Conservation (phyloP, 2,888 invertebrate genomes). For the Marasmarcha lunaedactyla region DNA sequence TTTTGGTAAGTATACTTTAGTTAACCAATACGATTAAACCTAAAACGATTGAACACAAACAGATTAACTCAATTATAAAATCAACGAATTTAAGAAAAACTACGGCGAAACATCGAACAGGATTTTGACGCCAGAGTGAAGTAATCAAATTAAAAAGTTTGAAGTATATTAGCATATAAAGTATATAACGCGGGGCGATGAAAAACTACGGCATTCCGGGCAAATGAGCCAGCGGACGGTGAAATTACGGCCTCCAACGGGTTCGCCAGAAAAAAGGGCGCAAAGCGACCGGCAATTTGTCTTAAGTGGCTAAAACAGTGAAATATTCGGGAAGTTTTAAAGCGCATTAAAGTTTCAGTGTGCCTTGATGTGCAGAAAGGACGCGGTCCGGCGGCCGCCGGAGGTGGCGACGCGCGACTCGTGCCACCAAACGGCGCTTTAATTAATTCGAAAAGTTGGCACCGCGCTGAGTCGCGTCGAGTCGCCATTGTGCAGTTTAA, state of each 20-base stretch:
- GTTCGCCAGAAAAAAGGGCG: conserved; percentile 29
- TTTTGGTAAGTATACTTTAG: too few relatives aligned
- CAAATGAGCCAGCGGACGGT: conserved; percentile 34
- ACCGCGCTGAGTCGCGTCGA: conserved; percentile 8
- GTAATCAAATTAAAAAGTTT: too few relatives aligned
- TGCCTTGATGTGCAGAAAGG: conserved; percentile 33
- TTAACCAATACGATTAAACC: too few relatives aligned
- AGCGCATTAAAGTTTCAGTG: conserved; percentile 48
- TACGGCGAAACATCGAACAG: too few relatives aligned
- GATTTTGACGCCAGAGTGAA: too few relatives aligned
- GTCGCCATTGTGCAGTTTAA: conserved; percentile 31
- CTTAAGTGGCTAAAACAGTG: conserved; percentile 54
- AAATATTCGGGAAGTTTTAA: conserved; percentile 56
- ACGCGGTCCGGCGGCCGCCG: conserved; percentile 20
- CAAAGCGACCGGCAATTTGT: conserved; percentile 46
- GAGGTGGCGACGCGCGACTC: conserved; percentile 31
- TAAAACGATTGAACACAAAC: too few relatives aligned
- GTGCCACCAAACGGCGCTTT: too few relatives aligned
- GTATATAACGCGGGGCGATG: neutral
- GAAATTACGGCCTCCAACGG: conserved; percentile 34
- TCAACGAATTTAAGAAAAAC: too few relatives aligned
- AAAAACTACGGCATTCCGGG: neutral
- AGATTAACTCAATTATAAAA: too few relatives aligned
- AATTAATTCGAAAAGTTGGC: conserved; percentile 50
- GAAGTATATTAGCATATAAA: too few relatives aligned